Evolutionary conservation across 2,888 invertebrate genomes (phyloP), one percentile per base, ranked within the genome.

Genomic region (Cenopis cana): DNA sequence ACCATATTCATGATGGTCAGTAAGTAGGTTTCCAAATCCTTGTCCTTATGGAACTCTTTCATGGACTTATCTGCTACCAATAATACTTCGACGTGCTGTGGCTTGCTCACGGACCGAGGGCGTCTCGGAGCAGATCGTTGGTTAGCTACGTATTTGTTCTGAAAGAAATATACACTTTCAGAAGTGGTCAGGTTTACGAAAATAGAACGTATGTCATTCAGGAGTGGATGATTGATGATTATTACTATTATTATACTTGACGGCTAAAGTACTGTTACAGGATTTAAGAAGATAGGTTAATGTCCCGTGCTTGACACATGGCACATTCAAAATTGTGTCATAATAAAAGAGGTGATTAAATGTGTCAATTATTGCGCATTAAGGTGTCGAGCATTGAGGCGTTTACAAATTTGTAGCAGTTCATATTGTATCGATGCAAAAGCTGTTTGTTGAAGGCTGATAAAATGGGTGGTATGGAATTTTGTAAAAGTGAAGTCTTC

Each of bases 1-100:
- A 95, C 98, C 97, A 98, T 98, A 86, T 98, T 98, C 97, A 98
- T 98, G 76, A 98, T 96, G 65, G 98, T 98, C 66, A 98, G 94
- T 36, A 98, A 95, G 89, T 98, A 98, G 9, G 96, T 97, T 85
- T 97, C 96, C 76, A 98, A 95, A 83, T 97, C 97, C 82, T 97
- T 96, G 79, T 96, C 95, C 80, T 96, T 95, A 89, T 98, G 98
- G 86, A 97, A 98, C 66, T 96, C 95, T 77, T 97, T 95, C 98
- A 98, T 98, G 76, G 96, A 96, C 68, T 95, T 94, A 91, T 98
- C 98, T 49, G 98, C 98, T 65, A 98, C 98, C 66, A 98, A 95
- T 68, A 98, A 92, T 0, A 97, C 96, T 89, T 98, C 98, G 50
- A 98, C 98, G 88, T 96, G 97, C 68, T 96, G 95, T 33, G 96